Conservation (phyloP, 2,888 invertebrate species). For the Lasioglossum vierecki region DNA sequence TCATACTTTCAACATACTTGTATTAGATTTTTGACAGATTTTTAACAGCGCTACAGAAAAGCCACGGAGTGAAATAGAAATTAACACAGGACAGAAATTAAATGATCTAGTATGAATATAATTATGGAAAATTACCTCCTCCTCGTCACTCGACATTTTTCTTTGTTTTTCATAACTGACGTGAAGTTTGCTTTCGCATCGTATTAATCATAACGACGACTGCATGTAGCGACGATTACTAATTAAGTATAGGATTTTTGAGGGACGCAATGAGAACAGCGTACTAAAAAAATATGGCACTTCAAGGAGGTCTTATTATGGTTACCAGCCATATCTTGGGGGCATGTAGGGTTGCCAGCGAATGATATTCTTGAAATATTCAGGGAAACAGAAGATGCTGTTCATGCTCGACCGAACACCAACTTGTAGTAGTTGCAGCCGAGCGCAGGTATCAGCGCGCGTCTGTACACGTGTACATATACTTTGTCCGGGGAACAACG, state of each 20-base stretch:
- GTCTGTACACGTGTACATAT: conserved; percentile 30
- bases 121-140: no score
- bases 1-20: no score
- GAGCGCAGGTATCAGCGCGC: conserved; percentile 20
- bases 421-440: conserved; percentile 38
- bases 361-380: conserved; percentile 74
- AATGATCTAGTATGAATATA: no score
- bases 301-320: conserved; percentile 14
- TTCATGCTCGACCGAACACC: conserved; percentile 61
- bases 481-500: conserved; percentile 63
- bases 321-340: conserved; percentile 25
- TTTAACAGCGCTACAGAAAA: no score
- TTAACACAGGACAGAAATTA: no score
- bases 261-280: background rate
- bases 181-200: no score
- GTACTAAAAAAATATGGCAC: conserved; percentile 31
- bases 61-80: no score
- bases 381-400: conserved; percentile 70
- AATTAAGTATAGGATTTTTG: background rate
- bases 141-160: no score
- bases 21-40: no score
- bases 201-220: no score
- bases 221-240: no score
- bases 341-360: conserved; percentile 35
- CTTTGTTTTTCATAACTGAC: no score